Percentiles rank a stretch among this genome's conserved stretches.
Evolutionary conservation across 2,888 invertebrate genomes (phyloP).

Genomic region (Drosophila formosana): DNA sequence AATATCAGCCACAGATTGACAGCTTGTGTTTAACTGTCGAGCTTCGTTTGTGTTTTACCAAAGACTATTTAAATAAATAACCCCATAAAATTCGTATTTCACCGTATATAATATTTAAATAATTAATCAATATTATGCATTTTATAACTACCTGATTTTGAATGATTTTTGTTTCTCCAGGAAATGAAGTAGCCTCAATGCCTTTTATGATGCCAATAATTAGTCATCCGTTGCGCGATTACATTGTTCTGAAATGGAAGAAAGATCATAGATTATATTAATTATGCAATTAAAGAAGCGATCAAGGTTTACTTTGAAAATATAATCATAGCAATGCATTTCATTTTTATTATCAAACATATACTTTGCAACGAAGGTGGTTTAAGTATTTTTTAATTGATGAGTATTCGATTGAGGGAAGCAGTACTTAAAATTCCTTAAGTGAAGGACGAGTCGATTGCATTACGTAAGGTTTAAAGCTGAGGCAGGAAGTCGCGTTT

Average conservation of each 20-base stretch:
- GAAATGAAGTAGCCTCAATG: conserved; percentile 21
- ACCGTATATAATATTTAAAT: background rate
- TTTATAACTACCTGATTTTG: conserved; percentile 52
- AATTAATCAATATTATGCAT: conserved; percentile 10
- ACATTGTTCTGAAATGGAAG: conserved; percentile 54
- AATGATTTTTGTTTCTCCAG: background rate
- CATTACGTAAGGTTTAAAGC: conserved; percentile 59
- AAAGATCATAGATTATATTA: background rate
- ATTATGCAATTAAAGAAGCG: background rate
- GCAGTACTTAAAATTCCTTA: background rate
- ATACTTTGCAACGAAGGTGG: no score
- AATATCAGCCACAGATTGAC: conserved; percentile 9
- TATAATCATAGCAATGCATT: background rate
- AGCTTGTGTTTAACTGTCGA: background rate
- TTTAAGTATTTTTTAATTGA: background rate
- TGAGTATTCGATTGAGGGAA: background rate
- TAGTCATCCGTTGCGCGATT: conserved; percentile 34
- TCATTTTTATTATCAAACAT: no score
- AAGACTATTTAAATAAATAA: background rate
- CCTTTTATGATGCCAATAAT: conserved; percentile 18
- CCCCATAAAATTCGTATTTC: background rate
- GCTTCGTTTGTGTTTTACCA: background rate
- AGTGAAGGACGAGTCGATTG: conserved; percentile 12
- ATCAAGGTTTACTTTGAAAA: background rate
- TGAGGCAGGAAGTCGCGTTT: conserved; percentile 37